A percentile compares a stretch with the other conserved stretches of the same genome.
These are phyloP conservation scores for Sinosuthora webbiana DNA, from an alignment of 2,113 vertebrate species.

Conservation along the genomic window DNA sequence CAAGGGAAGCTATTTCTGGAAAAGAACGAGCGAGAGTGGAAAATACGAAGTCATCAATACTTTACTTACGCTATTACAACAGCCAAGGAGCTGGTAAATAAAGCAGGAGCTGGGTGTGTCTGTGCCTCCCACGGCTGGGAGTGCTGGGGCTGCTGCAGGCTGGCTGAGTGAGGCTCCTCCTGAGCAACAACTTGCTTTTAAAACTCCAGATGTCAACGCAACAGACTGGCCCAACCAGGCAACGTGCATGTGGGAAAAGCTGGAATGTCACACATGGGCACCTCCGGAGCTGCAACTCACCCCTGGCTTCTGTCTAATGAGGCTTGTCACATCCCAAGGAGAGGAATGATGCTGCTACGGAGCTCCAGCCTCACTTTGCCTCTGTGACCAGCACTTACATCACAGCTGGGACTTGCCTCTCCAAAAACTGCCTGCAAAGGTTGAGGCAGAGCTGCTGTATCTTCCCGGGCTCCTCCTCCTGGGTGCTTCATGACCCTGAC, in stretches of 20 bases:
- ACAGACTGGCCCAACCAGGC: background rate
- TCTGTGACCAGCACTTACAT: background rate
- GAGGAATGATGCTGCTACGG: background rate
- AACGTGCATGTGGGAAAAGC: rapidly evolving
- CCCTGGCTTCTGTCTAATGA: background rate
- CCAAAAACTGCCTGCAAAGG: background rate
- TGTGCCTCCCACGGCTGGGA: background rate
- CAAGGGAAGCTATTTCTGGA: slow-evolving; percentile 26
- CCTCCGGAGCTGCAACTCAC: background rate
- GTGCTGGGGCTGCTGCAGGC: background rate
- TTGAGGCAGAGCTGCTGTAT: background rate
- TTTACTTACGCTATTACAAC: background rate
- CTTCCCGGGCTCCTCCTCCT: background rate
- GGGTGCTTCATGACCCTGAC: too few relatives aligned
- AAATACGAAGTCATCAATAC: slow-evolving; percentile 9
- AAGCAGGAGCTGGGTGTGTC: background rate
- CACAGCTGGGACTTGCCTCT: background rate
- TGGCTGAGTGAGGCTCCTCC: background rate
- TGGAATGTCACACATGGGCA: background rate
- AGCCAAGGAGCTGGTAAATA: background rate
- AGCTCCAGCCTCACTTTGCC: rapidly evolving
- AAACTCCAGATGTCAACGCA: background rate
- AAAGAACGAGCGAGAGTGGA: background rate
- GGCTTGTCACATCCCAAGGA: background rate
- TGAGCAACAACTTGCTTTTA: background rate